These are phyloP conservation scores for Apteryx owenii DNA, from an alignment of 2,113 vertebrate genomes.

Conservation along the genomic window DNA sequence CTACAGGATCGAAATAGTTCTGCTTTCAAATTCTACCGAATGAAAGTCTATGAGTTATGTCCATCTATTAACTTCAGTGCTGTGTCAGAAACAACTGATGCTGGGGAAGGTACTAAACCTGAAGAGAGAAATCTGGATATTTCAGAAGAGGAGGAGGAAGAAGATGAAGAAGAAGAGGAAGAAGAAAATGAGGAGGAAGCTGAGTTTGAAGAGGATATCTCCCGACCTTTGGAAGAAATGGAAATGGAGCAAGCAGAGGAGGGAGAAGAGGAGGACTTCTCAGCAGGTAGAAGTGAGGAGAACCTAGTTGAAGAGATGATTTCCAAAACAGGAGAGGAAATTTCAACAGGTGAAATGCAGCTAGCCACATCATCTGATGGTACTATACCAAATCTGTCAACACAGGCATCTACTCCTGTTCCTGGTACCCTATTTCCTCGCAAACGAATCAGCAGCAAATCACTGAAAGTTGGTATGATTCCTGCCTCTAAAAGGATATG, in stretches of 20 bases:
- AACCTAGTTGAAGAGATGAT: background rate
- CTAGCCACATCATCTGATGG: constrained; percentile 27
- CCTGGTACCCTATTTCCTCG: constrained; percentile 67
- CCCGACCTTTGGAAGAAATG: constrained; percentile 32
- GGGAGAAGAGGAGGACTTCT: constrained; percentile 54
- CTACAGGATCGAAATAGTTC: constrained; percentile 78
- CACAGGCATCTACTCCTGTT: constrained; percentile 47
- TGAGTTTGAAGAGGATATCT: constrained; percentile 44
- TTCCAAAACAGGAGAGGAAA: background rate
- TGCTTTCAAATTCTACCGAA: constrained; percentile 79
- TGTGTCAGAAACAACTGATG: background rate
- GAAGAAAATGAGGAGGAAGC: constrained; percentile 51
- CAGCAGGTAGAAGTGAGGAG: constrained; percentile 55
- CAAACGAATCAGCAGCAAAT: constrained; percentile 81
- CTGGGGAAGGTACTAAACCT: background rate
- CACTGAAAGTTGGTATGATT: constrained; percentile 81
- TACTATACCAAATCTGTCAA: background rate
- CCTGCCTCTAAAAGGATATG: constrained; percentile 81
- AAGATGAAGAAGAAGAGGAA: constrained; percentile 24
- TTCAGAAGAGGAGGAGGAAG: constrained; percentile 23
- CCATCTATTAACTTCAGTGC: constrained; percentile 69
- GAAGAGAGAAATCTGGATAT: background rate
- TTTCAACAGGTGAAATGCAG: background rate
- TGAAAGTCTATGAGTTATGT: constrained; percentile 78
- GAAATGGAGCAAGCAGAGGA: constrained; percentile 45